Conservation (phyloP, 1,140 invertebrate genomes). For the Colletes gigas region DNA sequence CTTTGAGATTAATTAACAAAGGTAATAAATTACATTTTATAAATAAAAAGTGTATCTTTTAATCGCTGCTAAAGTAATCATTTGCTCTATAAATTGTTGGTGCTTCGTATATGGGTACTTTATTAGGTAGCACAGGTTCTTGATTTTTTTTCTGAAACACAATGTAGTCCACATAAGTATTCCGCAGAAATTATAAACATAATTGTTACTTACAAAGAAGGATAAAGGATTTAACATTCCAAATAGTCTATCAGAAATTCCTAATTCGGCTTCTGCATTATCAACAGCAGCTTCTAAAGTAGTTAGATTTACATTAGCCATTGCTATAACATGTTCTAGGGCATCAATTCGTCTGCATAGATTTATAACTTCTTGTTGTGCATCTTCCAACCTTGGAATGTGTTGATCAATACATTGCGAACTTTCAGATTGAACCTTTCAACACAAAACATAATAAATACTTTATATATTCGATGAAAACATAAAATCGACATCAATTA, state of each 20-base stretch:
- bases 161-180: neutral
- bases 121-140: slow-evolving; percentile 45
- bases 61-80: slow-evolving; percentile 64
- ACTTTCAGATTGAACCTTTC: slow-evolving; percentile 65
- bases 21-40: neutral
- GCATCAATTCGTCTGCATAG: slow-evolving; percentile 68
- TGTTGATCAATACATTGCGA: slow-evolving; percentile 66
- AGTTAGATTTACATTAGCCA: slow-evolving; percentile 65
- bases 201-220: slow-evolving; percentile 57
- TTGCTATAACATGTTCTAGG: slow-evolving; percentile 66
- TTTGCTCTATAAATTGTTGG: slow-evolving; percentile 66
- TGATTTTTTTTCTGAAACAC: slow-evolving; percentile 65
- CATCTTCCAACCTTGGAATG: slow-evolving; percentile 58
- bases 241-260: slow-evolving; percentile 69
- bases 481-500: neutral
- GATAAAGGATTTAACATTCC: slow-evolving; percentile 71
- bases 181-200: neutral
- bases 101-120: slow-evolving; percentile 42
- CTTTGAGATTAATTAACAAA: slow-evolving; percentile 8
- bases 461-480: neutral
- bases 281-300: slow-evolving; percentile 69
- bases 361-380: slow-evolving; percentile 56
- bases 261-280: slow-evolving; percentile 68
- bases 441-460: slow-evolving; percentile 26
- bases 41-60: slow-evolving; percentile 17